Conservation (phyloP, 2,797 vertebrate species). For the Sebastes aleutianus region DNA sequence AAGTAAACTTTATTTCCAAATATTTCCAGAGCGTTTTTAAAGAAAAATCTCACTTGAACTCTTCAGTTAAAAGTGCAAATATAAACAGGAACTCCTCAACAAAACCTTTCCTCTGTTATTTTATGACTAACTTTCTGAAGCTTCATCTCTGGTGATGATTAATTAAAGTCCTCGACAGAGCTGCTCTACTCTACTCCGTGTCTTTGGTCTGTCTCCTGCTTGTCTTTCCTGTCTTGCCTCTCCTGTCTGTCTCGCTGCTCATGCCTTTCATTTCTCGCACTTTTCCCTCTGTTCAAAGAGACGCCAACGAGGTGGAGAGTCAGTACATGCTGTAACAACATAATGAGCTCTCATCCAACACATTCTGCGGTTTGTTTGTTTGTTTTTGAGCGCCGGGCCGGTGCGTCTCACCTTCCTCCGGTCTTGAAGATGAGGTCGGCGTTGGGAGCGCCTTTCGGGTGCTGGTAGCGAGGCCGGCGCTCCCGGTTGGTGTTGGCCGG, state of each 20-base stretch:
- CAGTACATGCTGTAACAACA: neutral
- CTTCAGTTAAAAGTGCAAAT: constrained; percentile 5
- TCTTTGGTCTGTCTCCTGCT: constrained; percentile 35
- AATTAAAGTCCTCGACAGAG: neutral
- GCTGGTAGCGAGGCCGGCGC: constrained; percentile 96
- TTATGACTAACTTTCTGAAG: neutral
- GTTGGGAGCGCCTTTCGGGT: constrained; percentile 98
- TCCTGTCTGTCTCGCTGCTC: constrained; percentile 31
- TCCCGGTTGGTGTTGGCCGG: constrained; percentile 98
- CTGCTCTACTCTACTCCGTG: constrained; percentile 19
- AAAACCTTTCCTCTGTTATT: neutral
- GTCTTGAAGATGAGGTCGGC: constrained; percentile 99
- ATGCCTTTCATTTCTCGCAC: constrained; percentile 26
- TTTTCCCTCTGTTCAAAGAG: constrained; percentile 51
- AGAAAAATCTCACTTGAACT: constrained; percentile 22
- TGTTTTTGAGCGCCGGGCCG: neutral
- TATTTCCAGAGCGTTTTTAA: constrained; percentile 4
- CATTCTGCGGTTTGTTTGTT: neutral
- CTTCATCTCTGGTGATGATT: neutral
- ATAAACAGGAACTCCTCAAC: neutral
- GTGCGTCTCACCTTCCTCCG: constrained; percentile 92
- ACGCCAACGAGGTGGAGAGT: constrained; percentile 2
- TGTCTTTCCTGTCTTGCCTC: constrained; percentile 35
- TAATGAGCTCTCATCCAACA: neutral
- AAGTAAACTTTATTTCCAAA: constrained; percentile 52